Conservation (phyloP, 2,888 invertebrate species). For the Graphium colonna region DNA sequence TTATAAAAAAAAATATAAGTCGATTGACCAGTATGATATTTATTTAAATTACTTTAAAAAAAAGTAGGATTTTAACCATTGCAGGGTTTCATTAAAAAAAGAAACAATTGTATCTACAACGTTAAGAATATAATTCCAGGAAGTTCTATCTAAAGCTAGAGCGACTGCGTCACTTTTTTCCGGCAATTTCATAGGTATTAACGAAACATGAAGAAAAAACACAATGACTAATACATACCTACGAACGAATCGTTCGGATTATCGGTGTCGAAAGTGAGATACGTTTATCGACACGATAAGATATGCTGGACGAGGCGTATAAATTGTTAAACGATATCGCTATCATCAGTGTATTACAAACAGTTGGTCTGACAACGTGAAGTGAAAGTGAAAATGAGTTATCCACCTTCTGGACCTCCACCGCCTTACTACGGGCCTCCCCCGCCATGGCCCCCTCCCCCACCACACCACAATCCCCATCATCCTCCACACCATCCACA, state of each 20-base stretch:
- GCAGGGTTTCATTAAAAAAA: too few species aligned
- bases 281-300: slow-evolving; percentile 19
- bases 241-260: slow-evolving; percentile 1
- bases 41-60: too few species aligned
- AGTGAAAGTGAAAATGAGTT: slow-evolving; percentile 46
- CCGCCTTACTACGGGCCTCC: slow-evolving; percentile 47
- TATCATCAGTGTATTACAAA: slow-evolving; percentile 11
- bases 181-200: too few species aligned
- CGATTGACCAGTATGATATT: too few species aligned
- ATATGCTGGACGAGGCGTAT: slow-evolving; percentile 12
- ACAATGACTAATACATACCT: slow-evolving; percentile 5
- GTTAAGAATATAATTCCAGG: too few species aligned
- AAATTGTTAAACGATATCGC: slow-evolving; percentile 13
- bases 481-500: slow-evolving; percentile 22
- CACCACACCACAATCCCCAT: slow-evolving; percentile 29
- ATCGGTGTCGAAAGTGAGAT: background rate
- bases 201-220: background rate
- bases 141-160: too few species aligned
- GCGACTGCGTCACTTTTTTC: too few species aligned
- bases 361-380: background rate
- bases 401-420: slow-evolving; percentile 43
- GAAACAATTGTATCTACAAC: too few species aligned
- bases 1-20: too few species aligned
- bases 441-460: slow-evolving; percentile 34
- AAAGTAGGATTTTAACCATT: too few species aligned